A percentile compares a stretch with the other conserved stretches of the same genome.
Conservation (phyloP, 2,888 invertebrate species). For the Phlogophora meticulosa region DNA sequence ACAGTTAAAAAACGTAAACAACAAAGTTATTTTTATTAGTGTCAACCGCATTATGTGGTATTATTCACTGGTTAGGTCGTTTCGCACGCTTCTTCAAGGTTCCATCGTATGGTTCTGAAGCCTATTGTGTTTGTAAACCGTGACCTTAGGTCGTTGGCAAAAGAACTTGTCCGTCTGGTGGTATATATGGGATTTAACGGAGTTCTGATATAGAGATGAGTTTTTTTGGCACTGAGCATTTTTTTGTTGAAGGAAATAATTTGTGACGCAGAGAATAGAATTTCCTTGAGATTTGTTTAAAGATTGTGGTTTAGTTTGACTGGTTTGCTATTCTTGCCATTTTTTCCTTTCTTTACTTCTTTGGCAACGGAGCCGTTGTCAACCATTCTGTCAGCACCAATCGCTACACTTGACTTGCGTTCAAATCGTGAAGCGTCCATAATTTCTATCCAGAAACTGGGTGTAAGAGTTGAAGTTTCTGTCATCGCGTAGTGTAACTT, state of each 20-base stretch:
- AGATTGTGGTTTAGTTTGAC: background rate
- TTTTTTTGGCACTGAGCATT: background rate
- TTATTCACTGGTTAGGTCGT: conserved; percentile 40
- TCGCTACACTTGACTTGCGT: no score
- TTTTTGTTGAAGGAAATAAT: background rate
- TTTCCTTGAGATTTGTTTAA: background rate
- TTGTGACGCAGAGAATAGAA: background rate
- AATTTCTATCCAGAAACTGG: no score
- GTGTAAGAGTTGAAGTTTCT: no score
- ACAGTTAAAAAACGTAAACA: conserved; percentile 19
- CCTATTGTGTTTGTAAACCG: conserved; percentile 44
- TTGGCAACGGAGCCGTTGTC: no score
- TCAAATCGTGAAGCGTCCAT: no score
- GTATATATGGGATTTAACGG: background rate
- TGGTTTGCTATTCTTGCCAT: no score
- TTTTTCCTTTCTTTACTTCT: no score
- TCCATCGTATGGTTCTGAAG: conserved; percentile 20
- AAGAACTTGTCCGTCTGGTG: conserved; percentile 20
- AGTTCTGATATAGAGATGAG: background rate
- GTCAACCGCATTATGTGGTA: conserved; percentile 54
- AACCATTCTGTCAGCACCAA: no score
- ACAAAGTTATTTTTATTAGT: conserved; percentile 32
- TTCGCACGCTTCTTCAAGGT: conserved; percentile 72
- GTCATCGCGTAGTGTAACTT: no score
- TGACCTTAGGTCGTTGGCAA: conserved; percentile 52